Conservation (phyloP, 2,113 vertebrate genomes). For the Potamarius usumacintae region DNA sequence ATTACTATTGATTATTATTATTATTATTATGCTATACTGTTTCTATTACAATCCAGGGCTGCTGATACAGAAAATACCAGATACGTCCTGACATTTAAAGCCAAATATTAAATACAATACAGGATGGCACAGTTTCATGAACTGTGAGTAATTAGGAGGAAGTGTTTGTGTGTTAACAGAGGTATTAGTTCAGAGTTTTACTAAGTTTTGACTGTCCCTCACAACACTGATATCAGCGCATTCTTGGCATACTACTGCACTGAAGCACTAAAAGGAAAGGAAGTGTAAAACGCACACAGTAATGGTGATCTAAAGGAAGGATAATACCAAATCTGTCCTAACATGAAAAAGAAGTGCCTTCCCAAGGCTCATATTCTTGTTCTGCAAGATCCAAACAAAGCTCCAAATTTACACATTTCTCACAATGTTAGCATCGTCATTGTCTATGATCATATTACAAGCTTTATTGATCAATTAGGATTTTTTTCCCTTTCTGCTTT, state of each 20-base stretch:
- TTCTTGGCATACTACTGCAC: constrained; percentile 43
- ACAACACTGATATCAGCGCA: constrained; percentile 38
- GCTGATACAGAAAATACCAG: not conserved
- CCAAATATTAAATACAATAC: not conserved
- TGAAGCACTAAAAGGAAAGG: constrained; percentile 4
- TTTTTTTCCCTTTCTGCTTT: not conserved
- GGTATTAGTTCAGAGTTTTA: not conserved
- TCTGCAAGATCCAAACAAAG: not conserved
- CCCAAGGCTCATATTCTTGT: not conserved
- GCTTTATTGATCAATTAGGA: not conserved
- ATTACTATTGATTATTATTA: not conserved
- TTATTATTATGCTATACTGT: not conserved
- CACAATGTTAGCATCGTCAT: not conserved
- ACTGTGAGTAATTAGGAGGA: not conserved
- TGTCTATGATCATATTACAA: not conserved
- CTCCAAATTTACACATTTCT: not conserved
- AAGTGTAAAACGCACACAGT: not conserved
- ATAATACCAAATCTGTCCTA: constrained; percentile 29
- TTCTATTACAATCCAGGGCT: not conserved
- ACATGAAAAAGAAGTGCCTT: constrained; percentile 33
- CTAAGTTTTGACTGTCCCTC: not conserved
- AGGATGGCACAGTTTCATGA: not conserved
- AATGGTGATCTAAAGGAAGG: constrained; percentile 26
- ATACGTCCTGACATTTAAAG: not conserved
- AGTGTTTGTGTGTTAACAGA: not conserved